A percentile compares a stretch with the other conserved stretches of the same genome.
Conservation (phyloP, 2,113 vertebrate genomes). For the Mobula hypostoma region DNA sequence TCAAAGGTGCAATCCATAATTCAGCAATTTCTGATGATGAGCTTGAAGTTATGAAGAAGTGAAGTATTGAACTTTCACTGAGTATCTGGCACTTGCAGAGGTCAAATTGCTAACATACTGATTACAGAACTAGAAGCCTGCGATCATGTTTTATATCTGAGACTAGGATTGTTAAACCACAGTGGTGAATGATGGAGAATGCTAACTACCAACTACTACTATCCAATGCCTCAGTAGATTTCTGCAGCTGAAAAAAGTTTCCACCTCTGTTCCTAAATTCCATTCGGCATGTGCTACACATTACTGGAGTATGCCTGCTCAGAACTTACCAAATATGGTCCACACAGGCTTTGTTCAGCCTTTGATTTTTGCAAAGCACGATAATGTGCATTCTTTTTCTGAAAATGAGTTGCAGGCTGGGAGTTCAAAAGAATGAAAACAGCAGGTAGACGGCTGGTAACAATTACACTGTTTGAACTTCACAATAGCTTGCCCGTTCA, state of each 20-base stretch:
- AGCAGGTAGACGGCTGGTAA: neutral
- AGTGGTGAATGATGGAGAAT: neutral
- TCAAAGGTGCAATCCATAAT: no score
- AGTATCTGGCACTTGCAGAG: no score
- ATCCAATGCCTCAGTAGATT: neutral
- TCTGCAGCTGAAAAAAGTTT: neutral
- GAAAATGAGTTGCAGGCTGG: neutral
- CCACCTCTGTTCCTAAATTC: neutral
- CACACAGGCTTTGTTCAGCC: neutral
- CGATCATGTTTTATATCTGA: neutral
- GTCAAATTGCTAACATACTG: no score
- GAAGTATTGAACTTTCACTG: no score
- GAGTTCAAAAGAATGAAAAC: neutral
- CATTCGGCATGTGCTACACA: neutral
- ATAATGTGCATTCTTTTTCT: no score
- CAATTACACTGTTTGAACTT: neutral
- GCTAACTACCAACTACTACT: neutral
- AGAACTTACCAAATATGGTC: slow-evolving; percentile 16
- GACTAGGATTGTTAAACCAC: neutral
- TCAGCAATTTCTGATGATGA: no score
- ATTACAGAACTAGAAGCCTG: neutral
- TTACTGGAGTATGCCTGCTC: neutral
- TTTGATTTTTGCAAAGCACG: neutral
- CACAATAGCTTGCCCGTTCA: neutral
- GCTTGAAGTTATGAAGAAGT: no score